Percentiles rank a stretch among this genome's conserved stretches.
phyloP scores from a whole-genome alignment of 2,888 invertebrate species.

The Nomada lathburiana region DNA sequence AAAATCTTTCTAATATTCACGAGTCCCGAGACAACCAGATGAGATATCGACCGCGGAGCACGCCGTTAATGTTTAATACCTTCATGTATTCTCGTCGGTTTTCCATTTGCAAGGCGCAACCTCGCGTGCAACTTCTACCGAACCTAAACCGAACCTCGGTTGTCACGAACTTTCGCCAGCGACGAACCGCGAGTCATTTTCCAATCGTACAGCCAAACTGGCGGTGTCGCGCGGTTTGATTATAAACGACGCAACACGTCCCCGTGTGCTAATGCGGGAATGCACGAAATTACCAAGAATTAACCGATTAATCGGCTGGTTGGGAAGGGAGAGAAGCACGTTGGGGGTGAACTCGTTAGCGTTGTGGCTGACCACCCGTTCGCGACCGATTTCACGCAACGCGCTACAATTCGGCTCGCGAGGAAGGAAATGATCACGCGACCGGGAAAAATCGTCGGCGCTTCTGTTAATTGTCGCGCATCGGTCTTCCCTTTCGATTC shows the following conservation, averaged over 20 bases:
- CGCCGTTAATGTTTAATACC: conserved; percentile 32
- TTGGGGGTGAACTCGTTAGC: conserved; percentile 70
- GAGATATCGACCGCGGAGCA: conserved; percentile 52
- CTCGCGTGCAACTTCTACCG: conserved; percentile 1
- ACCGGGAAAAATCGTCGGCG: not conserved
- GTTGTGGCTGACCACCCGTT: conserved; percentile 71
- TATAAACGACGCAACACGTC: not conserved
- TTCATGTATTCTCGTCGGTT: not conserved
- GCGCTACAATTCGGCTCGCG: conserved; percentile 58
- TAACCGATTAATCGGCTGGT: conserved; percentile 68
- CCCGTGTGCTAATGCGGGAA: conserved; percentile 49
- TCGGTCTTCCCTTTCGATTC: not conserved
- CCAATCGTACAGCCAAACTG: not conserved
- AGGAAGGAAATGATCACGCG: conserved; percentile 55
- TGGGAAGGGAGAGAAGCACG: conserved; percentile 60
- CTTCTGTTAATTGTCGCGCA: not conserved
- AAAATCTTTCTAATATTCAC: conserved; percentile 51
- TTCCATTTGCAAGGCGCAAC: not conserved
- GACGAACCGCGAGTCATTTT: not conserved
- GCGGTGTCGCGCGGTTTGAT: conserved; percentile 7
- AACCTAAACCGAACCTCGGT: not conserved
- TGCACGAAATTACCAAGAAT: conserved; percentile 62
- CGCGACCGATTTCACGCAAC: conserved; percentile 64
- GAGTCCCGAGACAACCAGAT: conserved; percentile 63
- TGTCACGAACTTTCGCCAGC: not conserved